Evolutionary conservation across 2,888 invertebrate species (phyloP), one percentile per base, ranked within the genome.

Genomic region (Tuta absoluta): DNA sequence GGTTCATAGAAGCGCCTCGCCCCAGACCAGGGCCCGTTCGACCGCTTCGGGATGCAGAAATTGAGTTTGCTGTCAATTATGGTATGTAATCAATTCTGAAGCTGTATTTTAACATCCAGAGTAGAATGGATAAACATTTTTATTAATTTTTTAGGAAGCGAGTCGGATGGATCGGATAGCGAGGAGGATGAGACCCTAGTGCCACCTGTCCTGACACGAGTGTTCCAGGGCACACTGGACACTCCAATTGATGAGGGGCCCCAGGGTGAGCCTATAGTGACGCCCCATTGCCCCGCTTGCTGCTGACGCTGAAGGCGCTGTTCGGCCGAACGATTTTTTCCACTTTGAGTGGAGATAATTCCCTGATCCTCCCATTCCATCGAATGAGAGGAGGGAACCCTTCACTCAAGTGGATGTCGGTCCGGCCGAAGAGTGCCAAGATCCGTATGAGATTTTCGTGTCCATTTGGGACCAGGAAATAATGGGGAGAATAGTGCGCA

Each of bases 401-500:
- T 62, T 62, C 49, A 28, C 28, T 28, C 28, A 28, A 28, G 48
- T 23, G 12, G n/a, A 49, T n/a, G 48, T n/a, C 12, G 66, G 66
- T 28, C 66, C 67, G 41, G 64, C 66, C 19, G 62, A 51, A 38
- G 28, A 64, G 38, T 58, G 38, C 53, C 24, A 60, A 33, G 60
- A 53, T 37, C 66, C 66, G 11, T 65, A 66, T 17, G 64, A 67
- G 23, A 48, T 65, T 51, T 68, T 67, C 37, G 62, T 56, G 48
- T 59, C 65, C 21, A 68, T 69, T 60, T 68, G 67, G 66, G 65
- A 68, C 56, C 64, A 59, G 11, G 24, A 63, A 24, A 64, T 68
- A 10, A 66, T 70, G 63, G 65, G 68, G 12, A 5, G 19, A 8
- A 69, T 69, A n/a, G 65, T 51, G 17, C 51, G 1, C 1, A 62